Base-by-base conservation (phyloP, 2,888 invertebrate genomes). In the Drosophila neoperkinsi region DNA sequence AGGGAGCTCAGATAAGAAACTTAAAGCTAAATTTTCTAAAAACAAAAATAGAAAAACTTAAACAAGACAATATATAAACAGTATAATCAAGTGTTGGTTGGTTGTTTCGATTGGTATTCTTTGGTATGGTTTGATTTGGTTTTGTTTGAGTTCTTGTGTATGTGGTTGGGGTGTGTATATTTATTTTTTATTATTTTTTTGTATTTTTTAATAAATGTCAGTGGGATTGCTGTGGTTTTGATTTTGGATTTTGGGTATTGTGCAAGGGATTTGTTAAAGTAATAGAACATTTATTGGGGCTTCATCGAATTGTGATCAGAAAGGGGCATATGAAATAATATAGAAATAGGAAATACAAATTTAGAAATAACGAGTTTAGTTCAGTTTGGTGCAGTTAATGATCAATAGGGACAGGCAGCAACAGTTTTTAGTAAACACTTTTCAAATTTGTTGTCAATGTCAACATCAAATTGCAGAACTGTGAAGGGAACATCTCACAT, bases 401-500 rank as follows among this genome's bases (percentile, higher is more conserved):
- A 51, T 73, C 63, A 65, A 49, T 66, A 50, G 55, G 67, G 62
- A 68, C 38, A 70, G 62, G 61, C 65, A 74, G 72, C 69, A 82
- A 72, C 68, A 67, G 7, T 53, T 41, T 67, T 63, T 53, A 65
- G 78, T 46, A 66, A 55, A 63, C 70, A 71, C 33, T 57, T 55
- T 55, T 59, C 31, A 51, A 55, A 67, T 61, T 58, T 38, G 56
- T 70, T 69, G 76, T 80, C 76, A 75, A 77, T 68, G 55, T 71
- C 62, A 71, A 66, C 55, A 71, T 77, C 77, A 77, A 77, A 84
- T 82, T 91, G 91, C 70, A 91, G 96, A 97, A 97, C 96, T 96
- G 96, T 96, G 96, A 96, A 96, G 96, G 96, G 96, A 87, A 90
- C 90, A 83, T 95, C 95, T 95, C 96, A 96, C 96, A 91, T 91